Percentiles rank a stretch among this genome's conserved stretches.
Conservation (phyloP, 1,140 invertebrate genomes). For the Camponotus pennsylvanicus region DNA sequence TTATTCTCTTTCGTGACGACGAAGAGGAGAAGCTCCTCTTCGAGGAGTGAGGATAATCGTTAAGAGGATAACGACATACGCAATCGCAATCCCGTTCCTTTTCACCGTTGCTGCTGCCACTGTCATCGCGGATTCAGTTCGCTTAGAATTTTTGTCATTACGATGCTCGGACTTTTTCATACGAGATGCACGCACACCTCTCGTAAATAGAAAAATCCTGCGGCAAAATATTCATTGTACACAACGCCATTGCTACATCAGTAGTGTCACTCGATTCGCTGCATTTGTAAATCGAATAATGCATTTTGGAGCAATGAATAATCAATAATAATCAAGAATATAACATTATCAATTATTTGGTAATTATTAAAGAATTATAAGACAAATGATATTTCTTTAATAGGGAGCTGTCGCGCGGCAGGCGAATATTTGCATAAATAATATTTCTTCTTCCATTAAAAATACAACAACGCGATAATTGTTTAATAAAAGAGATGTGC, state of each 20-base stretch:
- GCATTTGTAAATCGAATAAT: conserved; percentile 32
- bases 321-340: neutral
- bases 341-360: neutral
- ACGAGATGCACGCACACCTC: conserved; percentile 16
- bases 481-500: neutral
- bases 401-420: neutral
- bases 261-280: neutral
- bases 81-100: conserved; percentile 30
- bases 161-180: neutral
- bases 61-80: conserved; percentile 25
- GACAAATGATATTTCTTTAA: neutral
- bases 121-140: conserved; percentile 14
- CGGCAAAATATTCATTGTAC: neutral
- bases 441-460: neutral
- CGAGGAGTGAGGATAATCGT: conserved; percentile 59
- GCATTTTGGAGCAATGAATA: neutral
- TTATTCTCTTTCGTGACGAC: neutral
- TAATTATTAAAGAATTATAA: conserved; percentile 17
- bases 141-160: conserved; percentile 55
- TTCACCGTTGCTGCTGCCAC: neutral
- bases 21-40: neutral
- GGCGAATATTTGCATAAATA: neutral
- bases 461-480: neutral
- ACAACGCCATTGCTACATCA: neutral
- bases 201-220: conserved; percentile 35